phyloP scores from a whole-genome alignment of 1,140 invertebrate species.

The Leptinotarsa texana region DNA sequence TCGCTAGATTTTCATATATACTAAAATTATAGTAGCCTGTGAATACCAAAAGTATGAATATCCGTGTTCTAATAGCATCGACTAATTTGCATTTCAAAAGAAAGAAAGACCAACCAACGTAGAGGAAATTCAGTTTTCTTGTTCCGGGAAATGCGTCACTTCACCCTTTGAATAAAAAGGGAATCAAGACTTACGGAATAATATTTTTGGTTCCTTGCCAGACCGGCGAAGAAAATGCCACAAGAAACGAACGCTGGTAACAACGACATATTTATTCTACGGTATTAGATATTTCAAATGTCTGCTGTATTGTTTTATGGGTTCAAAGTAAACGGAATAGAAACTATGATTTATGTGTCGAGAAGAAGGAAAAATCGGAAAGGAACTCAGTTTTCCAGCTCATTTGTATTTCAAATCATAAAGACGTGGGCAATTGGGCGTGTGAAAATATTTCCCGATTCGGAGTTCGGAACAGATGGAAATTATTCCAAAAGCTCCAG shows the following conservation, averaged over 20 bases:
- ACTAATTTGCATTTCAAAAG: neutral
- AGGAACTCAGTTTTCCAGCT: constrained; percentile 8
- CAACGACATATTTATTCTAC: constrained; percentile 2
- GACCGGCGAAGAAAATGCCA: neutral
- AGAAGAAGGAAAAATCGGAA: neutral
- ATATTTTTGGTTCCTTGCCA: constrained; percentile 17
- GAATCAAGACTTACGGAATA: neutral
- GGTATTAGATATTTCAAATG: constrained; percentile 6
- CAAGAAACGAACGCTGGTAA: neutral
- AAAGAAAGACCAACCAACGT: neutral
- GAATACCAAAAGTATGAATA: neutral
- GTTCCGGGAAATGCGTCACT: constrained; percentile 8
- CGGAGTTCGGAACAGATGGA: constrained; percentile 15
- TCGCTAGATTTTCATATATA: no score
- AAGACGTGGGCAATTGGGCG: constrained; percentile 10
- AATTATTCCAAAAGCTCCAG: constrained; percentile 1
- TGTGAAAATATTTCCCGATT: constrained; percentile 11
- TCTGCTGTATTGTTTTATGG: constrained; percentile 4
- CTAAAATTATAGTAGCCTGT: no score
- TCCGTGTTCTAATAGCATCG: neutral
- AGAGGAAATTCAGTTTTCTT: neutral
- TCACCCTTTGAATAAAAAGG: neutral
- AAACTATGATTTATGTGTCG: constrained; percentile 14
- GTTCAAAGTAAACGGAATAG: constrained; percentile 4
- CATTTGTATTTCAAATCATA: constrained; percentile 12